phyloP scores from a whole-genome alignment of 2,113 vertebrate species.

The Cyprinodon variegatus region DNA sequence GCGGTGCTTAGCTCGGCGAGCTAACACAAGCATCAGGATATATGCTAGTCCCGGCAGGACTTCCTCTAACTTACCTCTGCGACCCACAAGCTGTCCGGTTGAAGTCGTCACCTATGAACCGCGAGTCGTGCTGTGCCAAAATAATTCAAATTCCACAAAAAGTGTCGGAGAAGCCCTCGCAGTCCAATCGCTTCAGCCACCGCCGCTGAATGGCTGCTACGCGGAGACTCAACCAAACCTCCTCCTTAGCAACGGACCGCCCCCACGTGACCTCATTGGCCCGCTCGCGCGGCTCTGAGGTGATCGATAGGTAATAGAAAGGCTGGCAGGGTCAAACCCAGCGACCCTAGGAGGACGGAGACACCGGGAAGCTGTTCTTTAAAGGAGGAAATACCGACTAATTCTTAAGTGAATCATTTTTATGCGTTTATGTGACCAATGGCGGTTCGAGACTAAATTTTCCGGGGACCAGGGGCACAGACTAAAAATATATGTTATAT shows the following conservation, averaged over 20 bases:
- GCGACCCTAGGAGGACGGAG: too few species aligned
- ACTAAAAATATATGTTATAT: too few species aligned
- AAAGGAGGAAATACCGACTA: too few species aligned
- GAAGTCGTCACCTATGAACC: slow-evolving; percentile 37
- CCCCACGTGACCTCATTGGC: slow-evolving; percentile 61
- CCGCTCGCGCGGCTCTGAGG: background rate
- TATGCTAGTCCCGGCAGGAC: background rate
- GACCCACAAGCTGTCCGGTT: slow-evolving; percentile 46
- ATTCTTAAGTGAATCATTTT: too few species aligned
- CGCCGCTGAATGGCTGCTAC: slow-evolving; percentile 71
- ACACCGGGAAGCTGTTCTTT: too few species aligned
- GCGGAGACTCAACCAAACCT: slow-evolving; percentile 75
- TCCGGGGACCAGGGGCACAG: too few species aligned
- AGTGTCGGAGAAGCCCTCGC: slow-evolving; percentile 42
- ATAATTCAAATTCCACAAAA: slow-evolving; percentile 73
- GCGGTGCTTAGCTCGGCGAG: slow-evolving; percentile 59
- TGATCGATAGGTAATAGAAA: slow-evolving; percentile 48
- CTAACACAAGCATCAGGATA: slow-evolving; percentile 47
- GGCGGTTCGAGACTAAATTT: too few species aligned
- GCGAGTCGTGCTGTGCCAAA: slow-evolving; percentile 45
- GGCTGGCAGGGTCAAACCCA: background rate
- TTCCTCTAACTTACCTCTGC: slow-evolving; percentile 45
- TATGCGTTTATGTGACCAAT: too few species aligned
- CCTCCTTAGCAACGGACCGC: slow-evolving; percentile 82
- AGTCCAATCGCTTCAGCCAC: slow-evolving; percentile 69